Conservation (phyloP, 2,113 vertebrate species). For the Micronycteris hirsuta region DNA sequence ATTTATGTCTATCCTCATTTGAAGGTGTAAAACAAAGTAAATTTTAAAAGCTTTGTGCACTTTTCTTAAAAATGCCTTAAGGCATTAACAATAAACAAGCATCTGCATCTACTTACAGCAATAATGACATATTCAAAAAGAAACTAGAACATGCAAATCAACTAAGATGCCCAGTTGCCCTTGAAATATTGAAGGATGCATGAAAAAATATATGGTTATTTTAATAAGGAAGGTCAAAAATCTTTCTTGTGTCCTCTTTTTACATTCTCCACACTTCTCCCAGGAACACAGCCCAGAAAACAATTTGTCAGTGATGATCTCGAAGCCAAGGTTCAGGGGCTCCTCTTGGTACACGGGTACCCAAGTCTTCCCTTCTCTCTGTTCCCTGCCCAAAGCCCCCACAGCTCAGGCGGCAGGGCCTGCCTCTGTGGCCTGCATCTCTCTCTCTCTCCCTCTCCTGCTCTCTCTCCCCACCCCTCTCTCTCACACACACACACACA, state of each 20-base stretch:
- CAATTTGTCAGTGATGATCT: background rate
- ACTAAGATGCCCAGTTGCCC: background rate
- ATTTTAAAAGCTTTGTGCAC: constrained; percentile 61
- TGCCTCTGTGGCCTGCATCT: background rate
- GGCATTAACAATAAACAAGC: constrained; percentile 65
- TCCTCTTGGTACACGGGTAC: background rate
- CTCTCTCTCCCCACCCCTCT: too few species aligned
- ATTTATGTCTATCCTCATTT: constrained; percentile 45
- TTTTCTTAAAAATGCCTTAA: constrained; percentile 51
- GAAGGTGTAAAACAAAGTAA: constrained; percentile 54
- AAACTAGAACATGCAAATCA: constrained; percentile 6
- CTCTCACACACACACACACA: too few species aligned
- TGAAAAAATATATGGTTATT: constrained; percentile 35
- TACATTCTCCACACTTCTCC: background rate
- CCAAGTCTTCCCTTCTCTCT: background rate
- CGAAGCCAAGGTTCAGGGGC: background rate
- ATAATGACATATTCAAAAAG: constrained; percentile 26
- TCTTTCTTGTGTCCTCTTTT: background rate
- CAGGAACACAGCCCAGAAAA: background rate
- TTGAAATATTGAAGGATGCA: background rate
- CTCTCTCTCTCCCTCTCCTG: too few species aligned
- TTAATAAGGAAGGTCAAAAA: constrained; percentile 24
- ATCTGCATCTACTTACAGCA: constrained; percentile 50
- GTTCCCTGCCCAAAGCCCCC: background rate
- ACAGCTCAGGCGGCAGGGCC: background rate